These are phyloP conservation scores for Grallaria varia DNA, from an alignment of 2,113 vertebrate species.

Conservation along the genomic window DNA sequence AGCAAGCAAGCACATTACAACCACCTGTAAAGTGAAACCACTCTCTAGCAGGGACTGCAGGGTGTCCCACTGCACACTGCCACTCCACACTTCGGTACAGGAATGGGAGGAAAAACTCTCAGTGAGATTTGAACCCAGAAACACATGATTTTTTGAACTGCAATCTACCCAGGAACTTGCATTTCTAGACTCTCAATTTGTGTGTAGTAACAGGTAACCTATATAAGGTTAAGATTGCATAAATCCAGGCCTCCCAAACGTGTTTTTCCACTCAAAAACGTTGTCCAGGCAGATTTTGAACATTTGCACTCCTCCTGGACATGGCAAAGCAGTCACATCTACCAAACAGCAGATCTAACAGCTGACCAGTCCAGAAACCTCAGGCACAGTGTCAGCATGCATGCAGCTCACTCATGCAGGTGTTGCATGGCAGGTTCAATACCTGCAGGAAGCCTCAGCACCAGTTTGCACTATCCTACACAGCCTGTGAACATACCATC, in stretches of 20 bases:
- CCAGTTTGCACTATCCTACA: background rate
- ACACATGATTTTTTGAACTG: background rate
- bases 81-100: background rate
- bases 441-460: background rate
- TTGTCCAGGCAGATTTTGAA: background rate
- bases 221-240: background rate
- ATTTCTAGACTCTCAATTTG: background rate
- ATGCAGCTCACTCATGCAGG: fast-evolving
- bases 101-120: background rate
- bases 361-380: background rate
- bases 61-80: background rate
- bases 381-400: background rate
- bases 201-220: background rate
- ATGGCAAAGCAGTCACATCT: background rate
- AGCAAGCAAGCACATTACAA: background rate
- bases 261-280: background rate
- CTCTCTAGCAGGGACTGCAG: background rate
- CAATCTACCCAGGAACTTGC: background rate
- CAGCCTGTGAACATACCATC: background rate
- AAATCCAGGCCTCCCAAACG: background rate
- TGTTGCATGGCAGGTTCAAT: background rate
- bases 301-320: background rate
- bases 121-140: background rate
- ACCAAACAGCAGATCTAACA: background rate
- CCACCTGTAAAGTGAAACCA: background rate